Evolutionary conservation across 2,888 invertebrate genomes (phyloP), one percentile per base, ranked within the genome.

Genomic region (Eilema sororculum): DNA sequence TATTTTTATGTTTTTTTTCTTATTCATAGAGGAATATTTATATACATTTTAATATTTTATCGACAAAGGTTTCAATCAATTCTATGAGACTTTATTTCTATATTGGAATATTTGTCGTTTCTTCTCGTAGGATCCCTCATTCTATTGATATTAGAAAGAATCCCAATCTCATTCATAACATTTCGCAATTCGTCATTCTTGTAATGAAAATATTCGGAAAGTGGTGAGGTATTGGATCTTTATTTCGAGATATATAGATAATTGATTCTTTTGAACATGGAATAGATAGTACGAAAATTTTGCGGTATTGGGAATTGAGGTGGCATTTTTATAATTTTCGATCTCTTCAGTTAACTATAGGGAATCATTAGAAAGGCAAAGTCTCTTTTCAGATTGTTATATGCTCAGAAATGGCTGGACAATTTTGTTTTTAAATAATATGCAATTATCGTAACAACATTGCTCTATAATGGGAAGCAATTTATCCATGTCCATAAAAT

Each of bases 171-270:
- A 74, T 78, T 78, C 77, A 79, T 84, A 83, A 84, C 81, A 84
- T 85, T 84, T 80, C 84, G 84, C 85, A 85, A 87, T 87, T 83
- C 80, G 76, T 80, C 71, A 78, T 79, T 75, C 76, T 85, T 76
- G 61, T 70, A 75, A 79, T 81, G 80, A 82, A 86, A 85, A 77
- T 68, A 22, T 67, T 72, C 20, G 37, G 16, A 30, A 65, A 24
- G 59, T 22, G 52, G 22, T 41, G 12, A 64, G 62, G 16, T 67
- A 65, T 52, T 20, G 52, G 9, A n/a, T n/a, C n/a, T n/a, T n/a
- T 2, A n/a, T 52, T n/a, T 52, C 20, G 20, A 52, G n/a, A n/a
- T 52, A 20, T 16, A 46, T 46, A 28, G 28, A 28, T 28, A 46
- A 52, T 52, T 41, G 41, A 16, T 52, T 52, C n/a, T 52, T 52